A percentile compares a stretch with the other conserved stretches of the same genome.
Conservation (phyloP, 2,797 vertebrate species). For the Acridotheres tristis region DNA sequence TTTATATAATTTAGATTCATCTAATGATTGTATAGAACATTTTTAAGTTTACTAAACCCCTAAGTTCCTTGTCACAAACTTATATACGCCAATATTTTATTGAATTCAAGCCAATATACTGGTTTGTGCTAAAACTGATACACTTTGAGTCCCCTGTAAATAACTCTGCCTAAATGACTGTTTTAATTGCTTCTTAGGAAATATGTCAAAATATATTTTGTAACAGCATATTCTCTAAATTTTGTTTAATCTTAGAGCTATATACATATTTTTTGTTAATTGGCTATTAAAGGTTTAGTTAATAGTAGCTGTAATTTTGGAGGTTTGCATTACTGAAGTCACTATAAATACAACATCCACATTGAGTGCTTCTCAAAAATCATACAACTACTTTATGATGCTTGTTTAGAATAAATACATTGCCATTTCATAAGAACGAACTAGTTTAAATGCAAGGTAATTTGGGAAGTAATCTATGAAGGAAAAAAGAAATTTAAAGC, state of each 20-base stretch:
- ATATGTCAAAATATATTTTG: slow-evolving; percentile 64
- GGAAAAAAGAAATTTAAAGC: background rate
- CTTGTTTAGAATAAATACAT: slow-evolving; percentile 47
- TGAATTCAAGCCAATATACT: slow-evolving; percentile 41
- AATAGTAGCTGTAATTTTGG: slow-evolving; percentile 57
- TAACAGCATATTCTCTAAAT: slow-evolving; percentile 67
- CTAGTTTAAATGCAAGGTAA: slow-evolving; percentile 1
- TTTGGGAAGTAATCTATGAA: slow-evolving; percentile 56
- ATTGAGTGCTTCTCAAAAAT: slow-evolving; percentile 40
- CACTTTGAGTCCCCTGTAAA: slow-evolving; percentile 69
- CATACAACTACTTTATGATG: slow-evolving; percentile 9
- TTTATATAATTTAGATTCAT: slow-evolving; percentile 52
- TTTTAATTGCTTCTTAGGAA: slow-evolving; percentile 70
- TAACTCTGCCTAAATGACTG: slow-evolving; percentile 70
- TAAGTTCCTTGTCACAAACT: slow-evolving; percentile 32
- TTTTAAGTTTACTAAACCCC: slow-evolving; percentile 60
- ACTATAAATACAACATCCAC: slow-evolving; percentile 17
- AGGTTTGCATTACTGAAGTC: slow-evolving; percentile 26
- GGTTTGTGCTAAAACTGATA: slow-evolving; percentile 57
- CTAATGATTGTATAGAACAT: slow-evolving; percentile 45
- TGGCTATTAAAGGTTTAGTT: slow-evolving; percentile 55
- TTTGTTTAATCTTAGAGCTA: slow-evolving; percentile 70
- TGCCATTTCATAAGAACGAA: slow-evolving; percentile 3
- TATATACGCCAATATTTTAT: slow-evolving; percentile 42
- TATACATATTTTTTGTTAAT: slow-evolving; percentile 57